A percentile compares a stretch with the other conserved stretches of the same genome.
Evolutionary conservation across 2,888 invertebrate species (phyloP).

Genomic region (Alloscopus bannaensis): DNA sequence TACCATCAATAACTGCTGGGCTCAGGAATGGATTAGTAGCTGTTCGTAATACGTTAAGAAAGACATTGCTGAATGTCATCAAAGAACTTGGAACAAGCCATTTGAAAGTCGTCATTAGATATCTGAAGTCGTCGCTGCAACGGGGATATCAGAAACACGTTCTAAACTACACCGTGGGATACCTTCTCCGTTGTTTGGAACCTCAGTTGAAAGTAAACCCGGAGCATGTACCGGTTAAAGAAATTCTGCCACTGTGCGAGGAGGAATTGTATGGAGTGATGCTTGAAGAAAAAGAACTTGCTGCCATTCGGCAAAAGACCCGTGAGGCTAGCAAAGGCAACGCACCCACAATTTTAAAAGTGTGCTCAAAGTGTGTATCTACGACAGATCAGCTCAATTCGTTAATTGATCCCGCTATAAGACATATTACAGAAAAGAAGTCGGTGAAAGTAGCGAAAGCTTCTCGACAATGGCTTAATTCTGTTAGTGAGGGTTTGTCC

Average conservation of each 20-base stretch:
- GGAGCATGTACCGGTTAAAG: slow-evolving; percentile 61
- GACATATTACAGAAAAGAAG: slow-evolving; percentile 59
- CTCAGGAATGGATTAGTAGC: slow-evolving; percentile 62
- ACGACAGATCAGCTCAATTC: slow-evolving; percentile 37
- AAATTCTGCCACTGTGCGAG: slow-evolving; percentile 64
- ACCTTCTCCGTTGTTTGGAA: slow-evolving; percentile 61
- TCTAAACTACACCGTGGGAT: slow-evolving; percentile 64
- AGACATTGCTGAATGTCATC: slow-evolving; percentile 63
- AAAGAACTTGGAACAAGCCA: slow-evolving; percentile 65
- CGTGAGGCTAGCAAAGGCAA: slow-evolving; percentile 67
- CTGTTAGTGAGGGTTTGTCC: slow-evolving; percentile 65
- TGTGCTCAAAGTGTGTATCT: slow-evolving; percentile 62
- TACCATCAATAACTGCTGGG: slow-evolving; percentile 65
- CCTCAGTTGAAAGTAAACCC: slow-evolving; percentile 56
- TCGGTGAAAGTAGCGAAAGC: slow-evolving; percentile 64
- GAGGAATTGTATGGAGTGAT: slow-evolving; percentile 69
- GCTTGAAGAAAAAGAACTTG: slow-evolving; percentile 69
- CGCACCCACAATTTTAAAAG: slow-evolving; percentile 63
- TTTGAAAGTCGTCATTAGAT: slow-evolving; percentile 56
- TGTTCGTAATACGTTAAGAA: slow-evolving; percentile 60
- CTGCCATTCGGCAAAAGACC: slow-evolving; percentile 66
- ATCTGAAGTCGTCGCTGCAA: slow-evolving; percentile 62
- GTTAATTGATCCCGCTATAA: slow-evolving; percentile 61
- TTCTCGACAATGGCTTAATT: slow-evolving; percentile 61
- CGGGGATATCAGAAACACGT: slow-evolving; percentile 70